phyloP scores from a whole-genome alignment of 2,797 vertebrate genomes.

The Gambusia yucatana region DNA sequence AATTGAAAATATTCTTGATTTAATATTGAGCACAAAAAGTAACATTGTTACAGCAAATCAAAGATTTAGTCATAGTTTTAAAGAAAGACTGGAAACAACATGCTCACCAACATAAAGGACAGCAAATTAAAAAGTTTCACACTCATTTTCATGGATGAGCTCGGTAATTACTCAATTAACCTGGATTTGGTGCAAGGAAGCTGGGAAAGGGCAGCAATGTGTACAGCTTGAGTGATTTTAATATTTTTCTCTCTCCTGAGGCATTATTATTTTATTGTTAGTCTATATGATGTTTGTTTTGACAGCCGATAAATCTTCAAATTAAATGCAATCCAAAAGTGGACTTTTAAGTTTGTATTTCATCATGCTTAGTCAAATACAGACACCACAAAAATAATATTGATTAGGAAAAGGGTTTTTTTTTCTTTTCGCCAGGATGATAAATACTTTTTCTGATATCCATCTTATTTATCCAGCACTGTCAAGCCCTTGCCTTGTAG shows the following conservation, averaged over 20 bases:
- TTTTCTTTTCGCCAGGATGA: slow-evolving; percentile 11
- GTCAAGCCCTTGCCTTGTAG: slow-evolving; percentile 4
- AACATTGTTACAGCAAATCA: neutral
- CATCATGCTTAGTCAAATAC: slow-evolving; percentile 12
- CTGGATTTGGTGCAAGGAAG: neutral
- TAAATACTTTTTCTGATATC: slow-evolving; percentile 11
- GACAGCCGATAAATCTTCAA: neutral
- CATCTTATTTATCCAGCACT: slow-evolving; percentile 20
- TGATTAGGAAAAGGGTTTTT: slow-evolving; percentile 1
- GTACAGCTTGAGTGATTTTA: neutral
- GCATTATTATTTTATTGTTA: neutral
- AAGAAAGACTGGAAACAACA: neutral
- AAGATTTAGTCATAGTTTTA: neutral
- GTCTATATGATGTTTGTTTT: slow-evolving; percentile 3
- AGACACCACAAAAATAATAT: neutral
- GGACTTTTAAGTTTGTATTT: slow-evolving; percentile 11
- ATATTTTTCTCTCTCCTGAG: neutral
- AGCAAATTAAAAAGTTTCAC: neutral
- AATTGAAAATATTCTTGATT: neutral
- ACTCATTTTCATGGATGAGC: neutral
- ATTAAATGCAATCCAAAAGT: neutral
- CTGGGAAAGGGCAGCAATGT: neutral
- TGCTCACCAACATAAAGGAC: neutral
- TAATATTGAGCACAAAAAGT: neutral
- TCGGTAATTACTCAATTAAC: neutral